Conservation (phyloP, 2,888 invertebrate species). For the Argynnis bischoffii region DNA sequence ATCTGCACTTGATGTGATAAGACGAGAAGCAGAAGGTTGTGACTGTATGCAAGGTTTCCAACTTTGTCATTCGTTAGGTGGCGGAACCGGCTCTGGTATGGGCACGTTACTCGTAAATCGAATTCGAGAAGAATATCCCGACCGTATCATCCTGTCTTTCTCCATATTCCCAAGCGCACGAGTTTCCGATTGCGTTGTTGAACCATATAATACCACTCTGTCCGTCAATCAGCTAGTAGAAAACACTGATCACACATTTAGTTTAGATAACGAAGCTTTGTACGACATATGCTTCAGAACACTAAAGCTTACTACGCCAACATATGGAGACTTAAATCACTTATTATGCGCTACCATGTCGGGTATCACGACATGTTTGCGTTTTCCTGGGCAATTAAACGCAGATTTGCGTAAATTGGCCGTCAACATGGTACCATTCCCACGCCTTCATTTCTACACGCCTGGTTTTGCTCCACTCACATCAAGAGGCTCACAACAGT, state of each 20-base stretch:
- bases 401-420: constrained; percentile 86
- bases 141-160: constrained; percentile 87
- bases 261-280: constrained; percentile 89
- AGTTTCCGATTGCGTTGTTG: constrained; percentile 87
- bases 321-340: constrained; percentile 89
- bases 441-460: constrained; percentile 83
- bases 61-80: constrained; percentile 86
- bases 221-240: constrained; percentile 86
- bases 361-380: constrained; percentile 70
- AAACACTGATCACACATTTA: constrained; percentile 85
- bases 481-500: constrained; percentile 93
- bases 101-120: constrained; percentile 87
- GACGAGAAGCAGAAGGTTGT: constrained; percentile 85
- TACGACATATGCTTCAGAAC: constrained; percentile 91
- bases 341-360: constrained; percentile 72
- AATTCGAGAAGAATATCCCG: constrained; percentile 88
- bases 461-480: constrained; percentile 85
- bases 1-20: constrained; percentile 81
- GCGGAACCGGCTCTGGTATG: constrained; percentile 90
- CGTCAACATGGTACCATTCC: constrained; percentile 87
- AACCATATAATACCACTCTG: constrained; percentile 87
- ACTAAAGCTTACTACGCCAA: constrained; percentile 87
- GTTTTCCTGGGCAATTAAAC: constrained; percentile 78
- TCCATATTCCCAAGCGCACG: constrained; percentile 88
- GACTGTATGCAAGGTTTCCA: constrained; percentile 86